Evolutionary conservation across 2,113 vertebrate species (phyloP), one percentile per base, ranked within the genome.

Genomic region (Gobiocypris rarus): DNA sequence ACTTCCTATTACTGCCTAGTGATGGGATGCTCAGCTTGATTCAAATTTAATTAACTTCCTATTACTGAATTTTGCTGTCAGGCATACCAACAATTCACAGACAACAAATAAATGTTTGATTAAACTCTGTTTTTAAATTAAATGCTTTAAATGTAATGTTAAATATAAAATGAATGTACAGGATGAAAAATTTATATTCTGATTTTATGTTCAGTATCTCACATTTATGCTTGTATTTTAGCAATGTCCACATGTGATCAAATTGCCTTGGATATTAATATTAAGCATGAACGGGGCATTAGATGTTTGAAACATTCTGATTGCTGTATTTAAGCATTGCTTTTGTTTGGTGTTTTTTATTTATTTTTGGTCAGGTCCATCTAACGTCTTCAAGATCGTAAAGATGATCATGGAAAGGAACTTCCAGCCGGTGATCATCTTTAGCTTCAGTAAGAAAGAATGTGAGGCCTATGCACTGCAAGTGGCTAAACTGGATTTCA

Each of bases 331-430:
- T 15, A 19, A 73, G 3, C 48, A 31, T 34, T 9, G 14, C 26
- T 34, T 28, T 56, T 54, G 5, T 69, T 15, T 24, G 31, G 43
- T 59, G 73, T 9, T 22, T 11, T 41, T 89, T 74, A 50, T 50
- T 50, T 50, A 14, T 54, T 8, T 54, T 54, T 54, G 52, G 52
- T 4, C 77, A 99, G 98, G 98, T 69, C 97, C 97, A 17, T 99
- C 97, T 74, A 99, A 97, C 75, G 98, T 99, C 41, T 99, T 99
- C 89, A 99, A 99, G 90, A 99, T 99, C 83, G 98, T 99, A 70
- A 99, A 99, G 92, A 99, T 99, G 98, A 99, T 99, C 79, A 99
- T 99, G 97, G 98, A 99, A 93, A 96, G 97, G 84, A 99, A 99
- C 93, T 99, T 99, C 91, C 98, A 99, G 85, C 98, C 98, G 2